Percentiles rank a stretch among this genome's conserved stretches.
Conservation (phyloP, 2,888 invertebrate species). For the Lasioglossum morio region DNA sequence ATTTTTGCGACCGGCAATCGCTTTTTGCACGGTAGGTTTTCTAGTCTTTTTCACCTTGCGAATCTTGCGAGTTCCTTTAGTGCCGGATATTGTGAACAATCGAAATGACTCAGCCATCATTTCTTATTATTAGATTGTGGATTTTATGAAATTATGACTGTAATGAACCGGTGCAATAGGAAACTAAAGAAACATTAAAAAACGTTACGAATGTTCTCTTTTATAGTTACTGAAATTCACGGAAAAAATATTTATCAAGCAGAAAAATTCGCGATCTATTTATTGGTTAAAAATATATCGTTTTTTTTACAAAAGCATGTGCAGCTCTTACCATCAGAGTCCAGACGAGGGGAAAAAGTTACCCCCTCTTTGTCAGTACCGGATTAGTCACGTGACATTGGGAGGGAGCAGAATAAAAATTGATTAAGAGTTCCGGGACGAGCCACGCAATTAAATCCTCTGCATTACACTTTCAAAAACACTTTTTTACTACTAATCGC, state of each 20-base stretch:
- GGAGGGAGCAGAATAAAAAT: background rate
- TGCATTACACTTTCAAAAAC: background rate
- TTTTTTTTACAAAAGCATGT: background rate
- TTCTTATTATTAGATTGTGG: background rate
- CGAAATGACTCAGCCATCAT: background rate
- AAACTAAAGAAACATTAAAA: no score
- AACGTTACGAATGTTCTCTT: no score
- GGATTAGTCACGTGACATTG: no score
- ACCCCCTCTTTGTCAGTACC: no score
- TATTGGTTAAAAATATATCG: background rate
- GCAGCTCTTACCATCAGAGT: background rate
- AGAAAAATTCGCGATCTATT: no score
- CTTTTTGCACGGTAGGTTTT: background rate
- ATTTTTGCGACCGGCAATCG: background rate
- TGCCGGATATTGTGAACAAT: background rate
- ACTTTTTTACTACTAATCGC: background rate
- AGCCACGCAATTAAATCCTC: background rate
- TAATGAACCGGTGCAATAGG: background rate
- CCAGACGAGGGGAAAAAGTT: no score
- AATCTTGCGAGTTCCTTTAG: background rate
- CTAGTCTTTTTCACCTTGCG: background rate
- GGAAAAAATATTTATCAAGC: no score
- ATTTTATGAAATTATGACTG: background rate
- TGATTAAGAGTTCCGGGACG: background rate
- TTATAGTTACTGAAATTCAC: no score